Evolutionary conservation across 2,888 invertebrate genomes (phyloP).

Genomic region (Ashinkailepas kermadecensis): DNA sequence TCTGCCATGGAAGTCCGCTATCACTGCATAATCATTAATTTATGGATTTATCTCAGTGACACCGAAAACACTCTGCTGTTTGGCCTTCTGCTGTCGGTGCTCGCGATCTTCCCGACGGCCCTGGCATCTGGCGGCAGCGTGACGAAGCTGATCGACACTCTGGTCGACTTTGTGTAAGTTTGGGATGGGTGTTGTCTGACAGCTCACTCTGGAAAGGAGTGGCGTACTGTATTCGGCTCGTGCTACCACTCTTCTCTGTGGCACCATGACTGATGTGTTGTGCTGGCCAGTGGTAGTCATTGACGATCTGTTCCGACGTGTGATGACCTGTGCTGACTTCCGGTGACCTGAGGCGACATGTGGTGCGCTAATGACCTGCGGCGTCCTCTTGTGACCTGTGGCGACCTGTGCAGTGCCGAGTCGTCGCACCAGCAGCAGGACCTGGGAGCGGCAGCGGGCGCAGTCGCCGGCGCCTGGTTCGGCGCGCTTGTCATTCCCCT

Average conservation of each 20-base stretch:
- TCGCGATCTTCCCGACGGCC: conserved; percentile 54
- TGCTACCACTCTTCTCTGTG: too few relatives aligned
- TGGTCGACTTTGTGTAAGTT: background rate
- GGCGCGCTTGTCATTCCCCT: conserved; percentile 78
- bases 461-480: conserved; percentile 67
- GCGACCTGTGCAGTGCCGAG: background rate
- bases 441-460: background rate
- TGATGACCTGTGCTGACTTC: too few relatives aligned
- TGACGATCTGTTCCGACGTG: too few relatives aligned
- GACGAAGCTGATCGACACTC: background rate
- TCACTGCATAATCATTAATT: background rate
- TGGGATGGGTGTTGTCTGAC: too few relatives aligned
- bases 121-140: background rate
- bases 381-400: too few relatives aligned
- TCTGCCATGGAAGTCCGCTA: too few relatives aligned
- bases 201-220: too few relatives aligned
- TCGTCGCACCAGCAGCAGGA: conserved; percentile 20
- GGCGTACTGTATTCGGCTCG: too few relatives aligned
- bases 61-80: conserved; percentile 62
- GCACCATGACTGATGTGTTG: too few relatives aligned
- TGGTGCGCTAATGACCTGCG: too few relatives aligned
- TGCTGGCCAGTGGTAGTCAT: too few relatives aligned
- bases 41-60: conserved; percentile 45
- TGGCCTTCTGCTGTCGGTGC: conserved; percentile 52
- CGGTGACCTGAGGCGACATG: too few relatives aligned